Evolutionary conservation across 2,888 invertebrate species (phyloP).

Genomic region (Pterostichus madidus): DNA sequence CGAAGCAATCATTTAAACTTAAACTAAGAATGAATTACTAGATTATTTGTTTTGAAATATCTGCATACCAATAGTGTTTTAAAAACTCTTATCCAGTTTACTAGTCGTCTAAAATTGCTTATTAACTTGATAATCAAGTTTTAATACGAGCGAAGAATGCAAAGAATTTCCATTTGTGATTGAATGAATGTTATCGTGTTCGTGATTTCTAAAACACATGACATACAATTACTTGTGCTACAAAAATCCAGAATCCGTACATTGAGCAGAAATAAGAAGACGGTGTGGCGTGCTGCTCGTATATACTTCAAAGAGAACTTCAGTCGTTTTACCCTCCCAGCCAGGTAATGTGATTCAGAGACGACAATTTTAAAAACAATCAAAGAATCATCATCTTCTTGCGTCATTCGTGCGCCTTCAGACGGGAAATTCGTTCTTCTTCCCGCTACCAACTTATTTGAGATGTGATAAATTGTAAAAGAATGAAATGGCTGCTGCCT

Average conservation of each 20-base stretch:
- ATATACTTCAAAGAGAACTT: slow-evolving; percentile 33
- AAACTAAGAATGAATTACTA: too few relatives aligned
- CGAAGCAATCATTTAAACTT: too few relatives aligned
- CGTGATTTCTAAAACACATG: slow-evolving; percentile 51
- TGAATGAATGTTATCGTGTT: slow-evolving; percentile 28
- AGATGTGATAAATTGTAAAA: slow-evolving; percentile 37
- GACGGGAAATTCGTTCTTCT: slow-evolving; percentile 25
- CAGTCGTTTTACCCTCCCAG: slow-evolving; percentile 4
- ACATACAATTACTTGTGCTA: slow-evolving; percentile 34
- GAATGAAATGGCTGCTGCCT: slow-evolving; percentile 7
- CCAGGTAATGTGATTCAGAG: slow-evolving; percentile 52
- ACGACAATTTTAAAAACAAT: slow-evolving; percentile 52
- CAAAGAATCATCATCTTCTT: slow-evolving; percentile 30
- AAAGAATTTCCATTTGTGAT: slow-evolving; percentile 28
- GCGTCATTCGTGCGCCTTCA: slow-evolving; percentile 23
- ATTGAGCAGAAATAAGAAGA: background rate
- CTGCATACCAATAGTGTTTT: background rate
- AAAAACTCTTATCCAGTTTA: too few relatives aligned
- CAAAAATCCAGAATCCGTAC: background rate
- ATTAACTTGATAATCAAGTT: slow-evolving; percentile 20
- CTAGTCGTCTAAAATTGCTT: too few relatives aligned
- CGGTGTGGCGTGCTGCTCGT: background rate
- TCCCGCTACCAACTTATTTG: background rate
- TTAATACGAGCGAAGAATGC: background rate
- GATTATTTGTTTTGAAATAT: background rate